Base-by-base conservation (phyloP, 1,140 invertebrate genomes). In the Hesperophylax magnus region DNA sequence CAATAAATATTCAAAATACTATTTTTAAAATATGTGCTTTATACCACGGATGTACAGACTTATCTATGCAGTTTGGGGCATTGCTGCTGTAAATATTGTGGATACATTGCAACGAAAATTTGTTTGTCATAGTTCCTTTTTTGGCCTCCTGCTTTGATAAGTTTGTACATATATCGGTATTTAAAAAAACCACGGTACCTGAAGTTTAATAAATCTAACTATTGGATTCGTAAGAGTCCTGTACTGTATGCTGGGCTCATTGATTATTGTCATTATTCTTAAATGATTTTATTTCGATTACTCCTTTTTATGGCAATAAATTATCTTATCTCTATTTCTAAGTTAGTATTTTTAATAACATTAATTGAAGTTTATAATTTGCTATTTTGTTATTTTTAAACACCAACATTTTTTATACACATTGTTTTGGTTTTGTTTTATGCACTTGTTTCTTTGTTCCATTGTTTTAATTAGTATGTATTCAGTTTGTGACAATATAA, bases 201-300 rank as follows among this genome's bases (percentile, higher is more conserved):
- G 93, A 88, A 99, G 99, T 92, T 99, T 98, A 91, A 99, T 53
- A 52, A 22, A 67, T 17, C n/a, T 15, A 31, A 72, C 69, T 72
- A 20, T 27, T 56, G 18, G 9, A 39, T 69, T 17, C 20, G 27
- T 72, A 15, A 22, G 47, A 72, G 52, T 54, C 22, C 15, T 72
- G 20, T 72, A 72, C 69, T 72, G 47, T 72, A 11, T 72, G 56
- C 69, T 72, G 47, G 52, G 69, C 52, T 72, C 17, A 39, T 39
- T 34, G 39, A 20, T 61, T 14, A 24, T 58, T 58, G 31, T 67
- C 11, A n/a, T 34, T 65, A 34, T 69, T 69, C 65, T 69, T 47
- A 69, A 31, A 69, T 17, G 39, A 69, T 69, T 6, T 69, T 20
- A 9, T 61, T 61, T 24, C 9, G 22, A 9, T 67, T 67, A 69